Conservation (phyloP, 2,888 invertebrate genomes). For the Blera fallax region DNA sequence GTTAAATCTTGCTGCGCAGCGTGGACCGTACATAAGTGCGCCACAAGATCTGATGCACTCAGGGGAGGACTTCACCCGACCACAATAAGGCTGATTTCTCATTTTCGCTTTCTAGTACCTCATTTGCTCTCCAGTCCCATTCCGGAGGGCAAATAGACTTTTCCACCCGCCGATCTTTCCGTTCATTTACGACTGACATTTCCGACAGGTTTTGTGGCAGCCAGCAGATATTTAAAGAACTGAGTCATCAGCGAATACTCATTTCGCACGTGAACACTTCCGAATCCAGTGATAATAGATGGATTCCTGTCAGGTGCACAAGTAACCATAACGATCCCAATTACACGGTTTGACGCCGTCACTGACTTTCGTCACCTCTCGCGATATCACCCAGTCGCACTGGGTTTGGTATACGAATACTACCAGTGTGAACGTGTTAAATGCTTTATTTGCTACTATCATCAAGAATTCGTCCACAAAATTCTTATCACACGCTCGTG, state of each 20-base stretch:
- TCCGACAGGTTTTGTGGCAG: too few relatives aligned
- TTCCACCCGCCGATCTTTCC: too few relatives aligned
- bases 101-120: too few relatives aligned
- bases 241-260: not conserved
- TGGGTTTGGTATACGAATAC: not conserved
- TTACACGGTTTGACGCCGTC: not conserved
- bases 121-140: too few relatives aligned
- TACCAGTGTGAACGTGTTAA: slow-evolving; percentile 17
- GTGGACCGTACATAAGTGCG: too few relatives aligned
- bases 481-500: slow-evolving; percentile 1
- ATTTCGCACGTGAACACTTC: not conserved
- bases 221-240: not conserved
- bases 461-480: not conserved
- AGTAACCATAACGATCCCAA: slow-evolving; percentile 4
- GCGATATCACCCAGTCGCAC: slow-evolving; percentile 17
- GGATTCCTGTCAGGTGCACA: not conserved
- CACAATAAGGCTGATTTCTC: too few relatives aligned
- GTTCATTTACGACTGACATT: too few relatives aligned
- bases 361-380: not conserved
- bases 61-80: too few relatives aligned
- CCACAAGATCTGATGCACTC: too few relatives aligned
- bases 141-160: too few relatives aligned
- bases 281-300: not conserved
- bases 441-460: slow-evolving; percentile 19
- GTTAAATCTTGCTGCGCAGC: too few relatives aligned